Percentiles rank a stretch among this genome's conserved stretches.
phyloP scores from a whole-genome alignment of 2,888 invertebrate genomes.

The Petrolisthes cinctipes region DNA sequence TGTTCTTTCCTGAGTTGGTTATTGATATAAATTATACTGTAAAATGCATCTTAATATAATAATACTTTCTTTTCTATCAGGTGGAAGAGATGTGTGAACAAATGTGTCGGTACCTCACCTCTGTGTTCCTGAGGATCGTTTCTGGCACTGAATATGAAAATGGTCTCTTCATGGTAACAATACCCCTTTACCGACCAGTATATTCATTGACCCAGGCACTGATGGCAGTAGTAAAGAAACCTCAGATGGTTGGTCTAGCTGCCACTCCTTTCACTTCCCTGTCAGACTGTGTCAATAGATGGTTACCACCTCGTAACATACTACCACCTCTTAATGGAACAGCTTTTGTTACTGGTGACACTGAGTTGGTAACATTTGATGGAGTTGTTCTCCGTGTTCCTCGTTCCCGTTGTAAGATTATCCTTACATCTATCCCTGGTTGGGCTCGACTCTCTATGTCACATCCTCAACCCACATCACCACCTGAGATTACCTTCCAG shows the following conservation, averaged over 20 bases:
- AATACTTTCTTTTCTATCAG: not conserved
- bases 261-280: not conserved
- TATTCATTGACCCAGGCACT: constrained; percentile 18
- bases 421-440: constrained; percentile 9
- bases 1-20: too few species aligned
- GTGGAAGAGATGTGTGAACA: not conserved
- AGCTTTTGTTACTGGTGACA: constrained; percentile 29
- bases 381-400: constrained; percentile 17
- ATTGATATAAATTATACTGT: too few species aligned
- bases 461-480: constrained; percentile 24
- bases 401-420: constrained; percentile 21
- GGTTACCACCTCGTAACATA: not conserved
- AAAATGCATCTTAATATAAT: too few species aligned
- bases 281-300: constrained; percentile 11
- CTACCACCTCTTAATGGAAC: constrained; percentile 34
- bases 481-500: constrained; percentile 16
- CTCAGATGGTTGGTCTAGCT: not conserved
- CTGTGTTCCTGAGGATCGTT: not conserved
- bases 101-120: not conserved
- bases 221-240: not conserved
- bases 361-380: constrained; percentile 38
- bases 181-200: constrained; percentile 15
- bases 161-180: not conserved
- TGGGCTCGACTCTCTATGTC: not conserved
- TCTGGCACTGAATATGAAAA: not conserved